These are phyloP conservation scores for Thymelicus sylvestris DNA, from an alignment of 2,888 invertebrate species.

Conservation along the genomic window DNA sequence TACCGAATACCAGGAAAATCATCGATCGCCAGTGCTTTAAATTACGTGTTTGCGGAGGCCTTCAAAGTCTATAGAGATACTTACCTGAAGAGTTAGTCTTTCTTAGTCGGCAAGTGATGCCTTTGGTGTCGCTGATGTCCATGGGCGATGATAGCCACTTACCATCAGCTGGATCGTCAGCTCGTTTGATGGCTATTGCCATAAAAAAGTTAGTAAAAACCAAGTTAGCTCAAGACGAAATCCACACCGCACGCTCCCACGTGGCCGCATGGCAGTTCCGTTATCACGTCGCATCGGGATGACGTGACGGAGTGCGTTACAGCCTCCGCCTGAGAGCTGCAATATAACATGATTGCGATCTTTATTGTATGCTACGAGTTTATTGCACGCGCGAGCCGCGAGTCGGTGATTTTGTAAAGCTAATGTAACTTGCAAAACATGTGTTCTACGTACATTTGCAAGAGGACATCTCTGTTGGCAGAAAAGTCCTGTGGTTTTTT, in stretches of 20 bases:
- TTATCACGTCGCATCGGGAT: conserved; percentile 1
- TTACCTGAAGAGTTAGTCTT: no score
- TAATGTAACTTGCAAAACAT: not conserved
- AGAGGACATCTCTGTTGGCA: no score
- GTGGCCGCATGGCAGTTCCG: not conserved
- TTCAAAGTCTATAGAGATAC: no score
- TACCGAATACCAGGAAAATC: no score
- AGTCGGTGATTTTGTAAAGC: not conserved
- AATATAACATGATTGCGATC: conserved; percentile 6
- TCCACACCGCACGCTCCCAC: not conserved
- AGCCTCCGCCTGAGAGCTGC: conserved; percentile 2
- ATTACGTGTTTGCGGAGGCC: no score
- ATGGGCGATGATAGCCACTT: no score
- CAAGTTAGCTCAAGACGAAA: not conserved
- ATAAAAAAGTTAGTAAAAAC: not conserved
- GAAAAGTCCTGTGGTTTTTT: no score
- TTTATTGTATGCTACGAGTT: conserved; percentile 8
- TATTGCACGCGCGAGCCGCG: not conserved
- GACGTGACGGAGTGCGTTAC: conserved; percentile 4
- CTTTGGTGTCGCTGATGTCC: no score
- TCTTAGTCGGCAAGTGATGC: no score
- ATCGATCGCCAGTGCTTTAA: no score
- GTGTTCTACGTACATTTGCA: not conserved
- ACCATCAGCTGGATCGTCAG: no score
- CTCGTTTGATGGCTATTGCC: no score